Evolutionary conservation across 2,113 vertebrate species (phyloP), one percentile per base, ranked within the genome.

Genomic region (Istiophorus platypterus): DNA sequence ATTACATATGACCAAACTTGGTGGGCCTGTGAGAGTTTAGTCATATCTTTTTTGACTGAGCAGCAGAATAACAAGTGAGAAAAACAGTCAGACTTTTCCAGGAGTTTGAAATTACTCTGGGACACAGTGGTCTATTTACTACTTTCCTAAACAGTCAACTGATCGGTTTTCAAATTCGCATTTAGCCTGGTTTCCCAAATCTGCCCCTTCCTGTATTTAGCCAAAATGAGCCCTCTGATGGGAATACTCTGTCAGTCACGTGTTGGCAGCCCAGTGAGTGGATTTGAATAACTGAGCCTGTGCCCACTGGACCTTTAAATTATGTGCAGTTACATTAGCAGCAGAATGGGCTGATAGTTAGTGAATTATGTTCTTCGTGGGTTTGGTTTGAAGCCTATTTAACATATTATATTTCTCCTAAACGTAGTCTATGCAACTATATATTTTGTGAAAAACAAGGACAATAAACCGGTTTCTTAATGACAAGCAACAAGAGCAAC

Each of bases 181-280:
- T 87, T 87, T 82, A 70, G 63, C 29, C 82, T 24, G 8, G 10
- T 62, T 85, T 57, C 39, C 65, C 41, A 85, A 91, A 93, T 78
- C 41, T 42, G 70, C 71, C 74, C 78, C 88, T 94, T 94, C 92
- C 93, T 92, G 93, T 80, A 85, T 82, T 94, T 94, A 87, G 63
- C 29, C 80, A 67, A 81, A 87, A 89, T 81, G 65, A 85, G 72
- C 31, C 26, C 4, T 74, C 78, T 70, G 64, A 70, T 42, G 59
- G 72, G 73, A 86, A 89, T 61, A 18, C 73, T 37, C 51, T 20
- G 45, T 39, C 72, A 82, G 64, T 90, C 91, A 88, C 54, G 11
- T 64, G 70, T 62, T 64, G 24, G 26, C 37, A 80, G 77, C 81
- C 89, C 66, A 61, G 62, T 47, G 45, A 58, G 65, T 9, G 5